phyloP scores from a whole-genome alignment of 30 jellyfish, hydroid and myxozoan species.

The Rhopilema esculentum region DNA sequence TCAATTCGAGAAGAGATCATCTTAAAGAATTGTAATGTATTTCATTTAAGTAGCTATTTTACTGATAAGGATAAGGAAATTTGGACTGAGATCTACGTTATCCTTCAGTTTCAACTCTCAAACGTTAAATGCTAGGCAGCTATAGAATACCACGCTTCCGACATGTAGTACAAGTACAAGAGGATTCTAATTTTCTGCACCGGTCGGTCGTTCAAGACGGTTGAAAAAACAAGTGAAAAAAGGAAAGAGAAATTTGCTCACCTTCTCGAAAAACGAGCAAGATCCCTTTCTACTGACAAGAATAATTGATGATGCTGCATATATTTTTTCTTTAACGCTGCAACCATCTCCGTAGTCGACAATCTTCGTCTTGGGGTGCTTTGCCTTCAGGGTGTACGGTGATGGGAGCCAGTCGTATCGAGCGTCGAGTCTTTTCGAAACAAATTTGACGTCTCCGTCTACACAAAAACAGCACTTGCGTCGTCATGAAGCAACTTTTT shows the following conservation, averaged over 20 bases:
- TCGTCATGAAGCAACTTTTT: neutral
- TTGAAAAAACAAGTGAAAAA: too few relatives aligned
- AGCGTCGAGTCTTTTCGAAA: slow-evolving; percentile 88
- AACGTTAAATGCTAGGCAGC: too few relatives aligned
- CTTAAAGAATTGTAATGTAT: too few relatives aligned
- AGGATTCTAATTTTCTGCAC: too few relatives aligned
- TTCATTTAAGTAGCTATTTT: too few relatives aligned
- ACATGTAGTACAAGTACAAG: too few relatives aligned
- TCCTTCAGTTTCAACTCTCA: too few relatives aligned
- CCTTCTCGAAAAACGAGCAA: slow-evolving; percentile 90
- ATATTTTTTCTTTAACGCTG: slow-evolving; percentile 5
- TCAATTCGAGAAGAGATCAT: too few relatives aligned
- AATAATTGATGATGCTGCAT: slow-evolving; percentile 39
- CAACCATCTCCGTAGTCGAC: slow-evolving; percentile 91
- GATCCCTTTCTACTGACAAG: slow-evolving; percentile 81
- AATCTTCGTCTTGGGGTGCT: slow-evolving; percentile 75
- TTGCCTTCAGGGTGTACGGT: slow-evolving; percentile 84
- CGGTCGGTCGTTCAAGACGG: too few relatives aligned
- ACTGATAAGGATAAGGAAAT: too few relatives aligned
- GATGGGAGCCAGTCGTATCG: slow-evolving; percentile 98
- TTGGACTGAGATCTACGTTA: too few relatives aligned
- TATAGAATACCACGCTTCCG: too few relatives aligned
- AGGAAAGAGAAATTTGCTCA: neutral
- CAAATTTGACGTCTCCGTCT: slow-evolving; percentile 85
- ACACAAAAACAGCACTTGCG: neutral